These are phyloP conservation scores for Cephus runcator DNA, from an alignment of 2,888 invertebrate genomes.

Conservation along the genomic window DNA sequence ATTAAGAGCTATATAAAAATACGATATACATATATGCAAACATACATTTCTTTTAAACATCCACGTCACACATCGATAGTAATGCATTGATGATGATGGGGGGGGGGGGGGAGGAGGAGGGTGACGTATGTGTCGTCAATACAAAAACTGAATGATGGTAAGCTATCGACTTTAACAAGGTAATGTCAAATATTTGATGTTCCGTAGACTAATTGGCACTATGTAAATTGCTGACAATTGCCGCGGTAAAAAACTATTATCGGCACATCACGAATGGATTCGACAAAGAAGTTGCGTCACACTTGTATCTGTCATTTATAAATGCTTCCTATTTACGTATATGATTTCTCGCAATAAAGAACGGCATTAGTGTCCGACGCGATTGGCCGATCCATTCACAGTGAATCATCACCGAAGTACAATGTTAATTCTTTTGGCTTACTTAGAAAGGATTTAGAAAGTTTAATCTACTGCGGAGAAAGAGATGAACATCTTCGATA, in stretches of 20 bases:
- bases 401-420: too few relatives aligned
- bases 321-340: neutral
- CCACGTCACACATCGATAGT: too few relatives aligned
- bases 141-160: too few relatives aligned
- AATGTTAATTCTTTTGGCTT: conserved; percentile 12
- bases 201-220: conserved; percentile 16
- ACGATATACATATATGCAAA: too few relatives aligned
- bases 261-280: conserved; percentile 28
- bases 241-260: conserved; percentile 27
- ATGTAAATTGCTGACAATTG: conserved; percentile 23
- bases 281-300: conserved; percentile 31
- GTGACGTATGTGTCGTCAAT: too few relatives aligned
- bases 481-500: neutral
- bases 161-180: conserved; percentile 16
- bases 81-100: too few relatives aligned
- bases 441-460: conserved; percentile 50
- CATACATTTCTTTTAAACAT: too few relatives aligned
- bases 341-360: too few relatives aligned
- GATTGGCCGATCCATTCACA: too few relatives aligned
- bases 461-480: conserved; percentile 43
- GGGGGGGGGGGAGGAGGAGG: too few relatives aligned
- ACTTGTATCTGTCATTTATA: neutral
- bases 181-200: conserved; percentile 26
- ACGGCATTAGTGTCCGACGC: too few relatives aligned
- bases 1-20: too few relatives aligned